Evolutionary conservation across 1,140 invertebrate species (phyloP), one percentile per base, ranked within the genome.

Genomic region (Drosophila subpulchrella): DNA sequence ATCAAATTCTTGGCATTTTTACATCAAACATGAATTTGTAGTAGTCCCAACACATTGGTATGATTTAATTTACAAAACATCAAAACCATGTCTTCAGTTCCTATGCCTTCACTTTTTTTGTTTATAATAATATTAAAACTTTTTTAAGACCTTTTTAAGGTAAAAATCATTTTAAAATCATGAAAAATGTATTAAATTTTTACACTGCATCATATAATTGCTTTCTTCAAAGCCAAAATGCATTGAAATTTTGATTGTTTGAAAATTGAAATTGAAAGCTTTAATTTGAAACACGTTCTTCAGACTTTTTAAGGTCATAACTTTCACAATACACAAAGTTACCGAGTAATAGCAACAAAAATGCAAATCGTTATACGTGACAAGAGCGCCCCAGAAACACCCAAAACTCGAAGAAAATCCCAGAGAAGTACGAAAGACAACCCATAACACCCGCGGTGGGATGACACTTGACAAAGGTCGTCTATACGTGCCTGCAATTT

Each of bases 291-390:
- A 74, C 75, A 62, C 61, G 75, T 79, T 76, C 51, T 50, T 41
- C 48, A 15, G 1, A 27, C 34, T 50, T 70, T 78, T 88, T 76
- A 82, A 76, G 75, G 75, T 86, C 59, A 75, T 62, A 88, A 79
- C 84, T 85, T 85, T 85, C 81, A 73, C 76, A 79, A 76, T 50
- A 58, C 54, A 42, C 56, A 58, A n/a, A 34, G 60, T 27, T 44
- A 44, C 15, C 15, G 17, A 50, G 39, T 39, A 55, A 65, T 50
- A 54, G 50, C 63, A 58, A 24, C 38, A 60, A 54, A 88, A 86
- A 86, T 82, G 66, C 71, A 82, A 88, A 77, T 76, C 57, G 57
- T 10, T 77, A 57, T 77, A 77, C 74, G 75, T 77, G 75, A 76
- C 63, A 77, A 83, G 83, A 76, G 75, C 66, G 62, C 36, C 70